Conservation (phyloP, 1,140 invertebrate genomes). For the Augochlora pura region DNA sequence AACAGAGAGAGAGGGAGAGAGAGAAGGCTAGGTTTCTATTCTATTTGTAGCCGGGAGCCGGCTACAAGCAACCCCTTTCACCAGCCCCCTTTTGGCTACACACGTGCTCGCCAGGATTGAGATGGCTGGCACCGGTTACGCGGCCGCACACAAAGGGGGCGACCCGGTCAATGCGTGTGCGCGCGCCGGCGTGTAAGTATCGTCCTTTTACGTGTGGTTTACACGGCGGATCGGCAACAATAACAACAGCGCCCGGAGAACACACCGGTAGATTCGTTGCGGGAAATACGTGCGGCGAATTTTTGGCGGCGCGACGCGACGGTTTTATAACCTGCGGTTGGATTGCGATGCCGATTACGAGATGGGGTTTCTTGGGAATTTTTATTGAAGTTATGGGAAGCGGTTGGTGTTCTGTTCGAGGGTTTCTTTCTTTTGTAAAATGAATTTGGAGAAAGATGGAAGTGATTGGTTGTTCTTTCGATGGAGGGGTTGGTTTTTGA, state of each 20-base stretch:
- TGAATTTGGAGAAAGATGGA: too few species aligned
- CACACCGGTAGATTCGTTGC: conserved; percentile 46
- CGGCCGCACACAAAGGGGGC: background rate
- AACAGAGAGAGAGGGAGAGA: conserved; percentile 39
- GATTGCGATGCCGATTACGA: too few species aligned
- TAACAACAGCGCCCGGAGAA: conserved; percentile 24
- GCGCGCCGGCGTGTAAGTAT: background rate
- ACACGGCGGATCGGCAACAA: conserved; percentile 7
- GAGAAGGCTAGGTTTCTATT: conserved; percentile 48
- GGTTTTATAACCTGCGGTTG: conserved; percentile 58
- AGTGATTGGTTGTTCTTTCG: too few species aligned
- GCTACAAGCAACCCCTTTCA: background rate
- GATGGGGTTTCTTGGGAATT: too few species aligned
- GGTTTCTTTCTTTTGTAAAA: too few species aligned
- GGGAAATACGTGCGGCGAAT: conserved; percentile 64
- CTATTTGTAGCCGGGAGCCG: conserved; percentile 43
- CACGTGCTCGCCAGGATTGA: conserved; percentile 8
- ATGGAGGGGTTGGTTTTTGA: too few species aligned
- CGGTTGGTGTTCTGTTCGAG: too few species aligned
- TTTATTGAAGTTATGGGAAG: too few species aligned
- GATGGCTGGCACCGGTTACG: background rate
- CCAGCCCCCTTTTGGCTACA: background rate
- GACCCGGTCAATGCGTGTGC: background rate
- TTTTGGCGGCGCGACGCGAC: conserved; percentile 27
- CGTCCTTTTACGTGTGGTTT: conserved; percentile 11